Percentiles rank a stretch among this genome's conserved stretches.
Conservation (phyloP, 2,797 vertebrate genomes). For the Chelonia mydas region DNA sequence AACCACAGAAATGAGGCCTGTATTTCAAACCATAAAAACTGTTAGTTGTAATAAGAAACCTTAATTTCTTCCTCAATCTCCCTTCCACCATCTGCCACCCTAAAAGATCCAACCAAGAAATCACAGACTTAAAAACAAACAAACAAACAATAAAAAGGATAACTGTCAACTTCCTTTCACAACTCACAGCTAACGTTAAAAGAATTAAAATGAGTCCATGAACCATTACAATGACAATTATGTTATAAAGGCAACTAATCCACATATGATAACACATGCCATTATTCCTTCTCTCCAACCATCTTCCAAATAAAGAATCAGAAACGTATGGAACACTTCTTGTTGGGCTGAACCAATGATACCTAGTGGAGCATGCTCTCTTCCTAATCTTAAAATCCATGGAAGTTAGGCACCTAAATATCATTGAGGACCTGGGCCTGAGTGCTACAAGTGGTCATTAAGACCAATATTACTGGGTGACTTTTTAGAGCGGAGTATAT, state of each 20-base stretch:
- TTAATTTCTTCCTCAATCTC: constrained; percentile 66
- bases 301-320: background rate
- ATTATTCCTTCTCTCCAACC: background rate
- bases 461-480: background rate
- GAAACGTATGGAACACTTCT: background rate
- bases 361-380: background rate
- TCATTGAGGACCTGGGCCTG: background rate
- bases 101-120: constrained; percentile 46
- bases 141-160: constrained; percentile 30
- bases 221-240: constrained; percentile 34
- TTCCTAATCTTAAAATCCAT: background rate
- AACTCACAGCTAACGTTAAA: constrained; percentile 27
- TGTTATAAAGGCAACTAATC: constrained; percentile 25
- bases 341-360: background rate
- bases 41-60: constrained; percentile 55
- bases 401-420: background rate
- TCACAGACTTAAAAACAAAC: constrained; percentile 3
- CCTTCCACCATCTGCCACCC: constrained; percentile 63
- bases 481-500: background rate
- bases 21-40: constrained; percentile 52
- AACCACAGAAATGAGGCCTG: constrained; percentile 68
- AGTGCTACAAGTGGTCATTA: background rate
- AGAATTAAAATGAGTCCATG: constrained; percentile 26
- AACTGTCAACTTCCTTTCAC: constrained; percentile 46
- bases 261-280: background rate